Evolutionary conservation across 2,113 vertebrate genomes (phyloP).

Genomic region (Pterocles gutturalis): DNA sequence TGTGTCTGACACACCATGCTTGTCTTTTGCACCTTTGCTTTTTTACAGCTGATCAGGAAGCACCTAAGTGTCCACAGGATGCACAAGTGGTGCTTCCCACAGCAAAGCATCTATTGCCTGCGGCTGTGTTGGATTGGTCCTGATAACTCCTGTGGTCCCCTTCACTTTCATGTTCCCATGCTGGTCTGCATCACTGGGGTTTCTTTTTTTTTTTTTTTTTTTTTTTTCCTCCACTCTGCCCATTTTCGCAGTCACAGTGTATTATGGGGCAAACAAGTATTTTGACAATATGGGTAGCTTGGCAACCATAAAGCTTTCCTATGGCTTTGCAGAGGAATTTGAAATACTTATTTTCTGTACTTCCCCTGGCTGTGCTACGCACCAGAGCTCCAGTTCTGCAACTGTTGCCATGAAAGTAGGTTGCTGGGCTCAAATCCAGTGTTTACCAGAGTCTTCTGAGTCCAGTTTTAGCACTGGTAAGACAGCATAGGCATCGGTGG

Average conservation of each 20-base stretch:
- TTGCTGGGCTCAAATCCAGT: background rate
- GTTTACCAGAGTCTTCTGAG: background rate
- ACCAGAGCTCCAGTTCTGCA: background rate
- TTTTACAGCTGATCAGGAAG: background rate
- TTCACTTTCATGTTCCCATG: background rate
- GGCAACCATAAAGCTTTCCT: background rate
- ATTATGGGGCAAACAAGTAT: background rate
- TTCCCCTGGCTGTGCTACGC: background rate
- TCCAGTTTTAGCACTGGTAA: background rate
- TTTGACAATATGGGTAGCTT: background rate
- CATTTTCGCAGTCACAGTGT: background rate
- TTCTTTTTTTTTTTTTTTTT: background rate
- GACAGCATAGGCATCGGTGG: background rate
- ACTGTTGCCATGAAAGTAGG: background rate
- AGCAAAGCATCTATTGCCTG: background rate
- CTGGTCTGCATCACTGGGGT: background rate
- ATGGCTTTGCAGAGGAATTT: background rate
- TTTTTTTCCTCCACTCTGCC: background rate
- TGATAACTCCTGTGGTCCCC: background rate
- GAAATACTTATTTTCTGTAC: background rate
- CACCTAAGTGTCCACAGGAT: background rate
- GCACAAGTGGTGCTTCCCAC: background rate
- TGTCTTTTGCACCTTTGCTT: background rate
- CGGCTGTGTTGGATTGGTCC: background rate
- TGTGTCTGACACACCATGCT: background rate